phyloP scores from a whole-genome alignment of 1,140 invertebrate species.

The Brachionus angularis region DNA sequence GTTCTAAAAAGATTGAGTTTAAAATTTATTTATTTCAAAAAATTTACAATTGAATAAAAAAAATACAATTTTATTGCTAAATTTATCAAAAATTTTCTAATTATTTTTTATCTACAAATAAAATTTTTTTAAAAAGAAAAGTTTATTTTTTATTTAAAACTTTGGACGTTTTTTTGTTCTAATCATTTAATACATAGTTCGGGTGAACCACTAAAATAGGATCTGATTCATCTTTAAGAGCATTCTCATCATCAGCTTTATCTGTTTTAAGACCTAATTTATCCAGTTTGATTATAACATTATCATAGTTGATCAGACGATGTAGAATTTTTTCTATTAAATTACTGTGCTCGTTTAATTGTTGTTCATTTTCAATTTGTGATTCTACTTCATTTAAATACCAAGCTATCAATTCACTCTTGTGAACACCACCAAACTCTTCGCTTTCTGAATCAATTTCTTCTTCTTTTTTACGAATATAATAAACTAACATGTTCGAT shows the following conservation, averaged over 20 bases:
- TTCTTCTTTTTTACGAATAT: slow-evolving; percentile 75
- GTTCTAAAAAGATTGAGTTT: no score
- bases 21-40: no score
- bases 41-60: no score
- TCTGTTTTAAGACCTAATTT: slow-evolving; percentile 63
- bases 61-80: no score
- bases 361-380: slow-evolving; percentile 71
- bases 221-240: slow-evolving; percentile 63
- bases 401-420: slow-evolving; percentile 38
- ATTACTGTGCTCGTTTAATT: slow-evolving; percentile 79
- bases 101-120: no score
- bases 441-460: slow-evolving; percentile 42
- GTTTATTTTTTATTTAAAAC: no score
- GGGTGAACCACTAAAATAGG: slow-evolving; percentile 87
- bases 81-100: background rate
- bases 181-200: slow-evolving; percentile 77
- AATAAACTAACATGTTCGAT: slow-evolving; percentile 81
- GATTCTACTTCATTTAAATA: slow-evolving; percentile 42
- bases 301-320: slow-evolving; percentile 82
- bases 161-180: no score
- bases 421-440: slow-evolving; percentile 33
- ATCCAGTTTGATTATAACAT: slow-evolving; percentile 82
- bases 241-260: slow-evolving; percentile 48
- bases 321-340: slow-evolving; percentile 93
- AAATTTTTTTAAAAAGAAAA: background rate